These are phyloP conservation scores for Notiomystis cincta DNA, from an alignment of 2,113 vertebrate genomes.

Conservation along the genomic window DNA sequence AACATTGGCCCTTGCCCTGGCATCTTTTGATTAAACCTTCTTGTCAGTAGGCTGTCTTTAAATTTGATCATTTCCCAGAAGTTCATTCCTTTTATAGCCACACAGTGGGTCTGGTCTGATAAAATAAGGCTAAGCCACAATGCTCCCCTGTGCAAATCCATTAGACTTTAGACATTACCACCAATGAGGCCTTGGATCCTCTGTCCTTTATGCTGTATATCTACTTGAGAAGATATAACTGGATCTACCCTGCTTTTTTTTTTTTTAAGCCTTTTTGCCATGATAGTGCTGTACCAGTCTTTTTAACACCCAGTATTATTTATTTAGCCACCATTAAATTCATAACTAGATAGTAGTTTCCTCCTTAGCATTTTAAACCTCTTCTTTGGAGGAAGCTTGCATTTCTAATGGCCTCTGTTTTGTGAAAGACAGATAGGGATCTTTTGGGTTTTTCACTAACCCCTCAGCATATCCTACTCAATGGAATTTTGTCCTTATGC, in stretches of 20 bases:
- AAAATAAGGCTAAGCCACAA: neutral
- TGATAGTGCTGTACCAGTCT: accelerated
- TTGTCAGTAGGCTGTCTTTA: neutral
- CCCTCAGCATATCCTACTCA: neutral
- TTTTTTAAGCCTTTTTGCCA: neutral
- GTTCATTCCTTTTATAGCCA: neutral
- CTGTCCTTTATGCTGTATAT: neutral
- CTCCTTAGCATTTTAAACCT: neutral
- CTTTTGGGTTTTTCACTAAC: neutral
- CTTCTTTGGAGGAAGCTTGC: neutral
- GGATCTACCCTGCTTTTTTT: neutral
- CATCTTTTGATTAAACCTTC: neutral
- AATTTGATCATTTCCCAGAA: neutral
- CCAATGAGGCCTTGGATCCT: neutral
- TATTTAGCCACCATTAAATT: neutral
- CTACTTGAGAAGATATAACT: neutral
- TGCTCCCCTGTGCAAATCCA: neutral
- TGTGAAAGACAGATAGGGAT: neutral
- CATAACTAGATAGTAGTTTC: neutral
- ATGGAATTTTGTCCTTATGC: neutral
- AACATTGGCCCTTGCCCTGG: neutral
- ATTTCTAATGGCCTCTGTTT: neutral
- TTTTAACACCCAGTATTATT: neutral
- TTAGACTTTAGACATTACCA: neutral
- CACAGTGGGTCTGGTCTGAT: neutral